These are phyloP conservation scores for Drosophila anomalata DNA, from an alignment of 2,888 invertebrate genomes.

Conservation along the genomic window DNA sequence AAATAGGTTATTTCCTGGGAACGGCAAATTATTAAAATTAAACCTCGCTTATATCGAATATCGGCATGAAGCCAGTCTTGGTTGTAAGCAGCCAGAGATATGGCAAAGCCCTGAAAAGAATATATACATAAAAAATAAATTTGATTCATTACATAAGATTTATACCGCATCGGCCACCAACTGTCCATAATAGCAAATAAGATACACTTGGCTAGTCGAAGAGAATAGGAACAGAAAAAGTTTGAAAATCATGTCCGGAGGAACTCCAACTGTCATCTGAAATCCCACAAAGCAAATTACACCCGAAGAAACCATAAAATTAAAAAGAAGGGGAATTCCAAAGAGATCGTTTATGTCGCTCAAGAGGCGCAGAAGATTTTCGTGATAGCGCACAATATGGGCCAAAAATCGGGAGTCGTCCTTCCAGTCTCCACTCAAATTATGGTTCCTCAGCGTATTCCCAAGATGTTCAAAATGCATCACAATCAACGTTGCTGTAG, in stretches of 20 bases:
- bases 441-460: constrained; percentile 41
- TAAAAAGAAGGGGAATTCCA: constrained; percentile 76
- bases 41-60: constrained; percentile 64
- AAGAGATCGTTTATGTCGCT: constrained; percentile 74
- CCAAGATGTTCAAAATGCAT: constrained; percentile 81
- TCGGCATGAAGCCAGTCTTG: constrained; percentile 76
- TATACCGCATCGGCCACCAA: constrained; percentile 72
- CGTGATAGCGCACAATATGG: constrained; percentile 73
- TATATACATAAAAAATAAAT: too few species aligned
- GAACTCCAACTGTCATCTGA: constrained; percentile 73
- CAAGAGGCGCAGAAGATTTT: constrained; percentile 53
- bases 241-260: constrained; percentile 64
- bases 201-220: constrained; percentile 71
- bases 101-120: constrained; percentile 52
- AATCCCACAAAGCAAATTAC: constrained; percentile 82
- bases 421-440: constrained; percentile 45
- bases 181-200: constrained; percentile 79
- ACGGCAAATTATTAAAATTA: constrained; percentile 70
- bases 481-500: constrained; percentile 72
- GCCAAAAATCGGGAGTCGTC: constrained; percentile 44
- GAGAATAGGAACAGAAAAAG: constrained; percentile 70
- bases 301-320: constrained; percentile 79
- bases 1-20: constrained; percentile 70
- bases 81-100: constrained; percentile 67
- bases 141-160: not conserved